Evolutionary conservation across 2,888 invertebrate species (phyloP), one percentile per base, ranked within the genome.

Genomic region (Empis stercorea): DNA sequence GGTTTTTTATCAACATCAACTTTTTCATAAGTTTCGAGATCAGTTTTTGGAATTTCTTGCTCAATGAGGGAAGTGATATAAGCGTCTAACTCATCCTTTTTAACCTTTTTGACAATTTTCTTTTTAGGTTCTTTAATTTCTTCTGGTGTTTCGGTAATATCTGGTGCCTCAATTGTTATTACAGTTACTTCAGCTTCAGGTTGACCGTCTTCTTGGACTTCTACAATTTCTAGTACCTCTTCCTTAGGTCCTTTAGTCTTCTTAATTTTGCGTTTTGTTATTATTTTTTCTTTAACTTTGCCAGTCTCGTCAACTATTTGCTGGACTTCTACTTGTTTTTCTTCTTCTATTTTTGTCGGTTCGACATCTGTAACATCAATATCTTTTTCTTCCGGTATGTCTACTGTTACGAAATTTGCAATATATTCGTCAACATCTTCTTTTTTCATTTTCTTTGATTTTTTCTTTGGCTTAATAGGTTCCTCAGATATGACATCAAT

Each of bases 201-300:
- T 59, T 71, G 60, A 55, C 65, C 59, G 59, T 71, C 55, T 44
- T 64, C 52, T 56, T 71, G 63, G 14, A 70, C 59, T 6, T 73
- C 73, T 3, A 68, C 62, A n/a, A 70, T 68, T 57, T 71, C 71
- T 2, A 74, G 72, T 10, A 71, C 61, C 54, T 73, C 72, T 50
- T 68, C 59, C 44, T 72, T 71, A 0, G 59, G 58, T 2, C 70
- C 73, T 44, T 65, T 68, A 48, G 61, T 65, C 45, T 70, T 71
- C 53, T 69, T 75, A 2, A 73, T 67, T 4, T 67, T 63, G 1
- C 71, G 71, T 49, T 68, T 74, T 4, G 70, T 72, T 0, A 64
- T 65, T 4, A 61, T 65, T 41, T 65, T 64, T 48, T 61, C 61
- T 27, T 63, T 63, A 2, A 62, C 53, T 44, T 63, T 65, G 2